Evolutionary conservation across 1,140 invertebrate species (phyloP), one percentile per base, ranked within the genome.

Genomic region (Ctenoplectra terminalis): DNA sequence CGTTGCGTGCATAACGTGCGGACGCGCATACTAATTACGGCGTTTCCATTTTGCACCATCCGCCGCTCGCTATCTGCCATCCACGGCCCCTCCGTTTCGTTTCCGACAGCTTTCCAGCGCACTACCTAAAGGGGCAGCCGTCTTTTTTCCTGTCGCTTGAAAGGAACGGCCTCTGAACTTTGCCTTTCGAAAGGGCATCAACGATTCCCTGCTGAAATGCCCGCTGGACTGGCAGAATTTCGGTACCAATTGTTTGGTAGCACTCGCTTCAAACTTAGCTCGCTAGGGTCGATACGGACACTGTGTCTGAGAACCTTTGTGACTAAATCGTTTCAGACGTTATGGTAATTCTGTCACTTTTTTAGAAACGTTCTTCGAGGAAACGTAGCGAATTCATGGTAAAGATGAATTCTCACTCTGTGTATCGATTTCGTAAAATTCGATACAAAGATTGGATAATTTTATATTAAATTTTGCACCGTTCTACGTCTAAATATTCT

Each of bases 1-100:
- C 87, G 89, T 91, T 90, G 87, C 89, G 87, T 90, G 86, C 83
- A 89, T 89, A 90, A 90, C 90, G 90, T 90, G 83, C 90, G 91
- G 91, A 93, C 90, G 91, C 91, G 92, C 92, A 92, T 93, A 93
- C 92, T 93, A 93, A 93, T 93, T 93, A 93, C 90, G 81, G 80
- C 84, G 88, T 88, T 91, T 91, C 90, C 91, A 92, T 92, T 91
- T 92, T 92, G 89, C 81, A 69, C 64, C 84, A 83, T 83, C 74
- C 78, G 60, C 63, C 29, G 46, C 34, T 56, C 77, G 79, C 78
- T 82, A 63, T 72, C 70, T 69, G 61, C 43, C 79, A 46, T 52
- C 66, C 61, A 6, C 26, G 54, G 84, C 48, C 54, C 48, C 75
- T 48, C n/a, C 48, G 70, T 64, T 66, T 66, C 71, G 72, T 75